phyloP scores from a whole-genome alignment of 2,797 vertebrate species.

The Anableps anableps region DNA sequence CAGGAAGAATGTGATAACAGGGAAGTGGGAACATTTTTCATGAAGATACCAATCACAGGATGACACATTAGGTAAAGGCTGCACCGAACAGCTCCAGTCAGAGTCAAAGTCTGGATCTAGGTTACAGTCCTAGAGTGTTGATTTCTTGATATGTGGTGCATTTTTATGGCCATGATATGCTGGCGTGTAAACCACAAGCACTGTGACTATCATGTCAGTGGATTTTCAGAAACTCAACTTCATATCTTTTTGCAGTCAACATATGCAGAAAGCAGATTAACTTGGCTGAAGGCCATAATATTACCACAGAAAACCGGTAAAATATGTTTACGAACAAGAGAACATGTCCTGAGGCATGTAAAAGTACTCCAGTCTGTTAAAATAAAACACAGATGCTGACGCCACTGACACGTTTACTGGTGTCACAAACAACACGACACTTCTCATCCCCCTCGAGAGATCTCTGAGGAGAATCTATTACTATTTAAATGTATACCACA shows the following conservation, averaged over 20 bases:
- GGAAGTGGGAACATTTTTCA: background rate
- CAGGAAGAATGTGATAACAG: slow-evolving; percentile 4
- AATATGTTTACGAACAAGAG: background rate
- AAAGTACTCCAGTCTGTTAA: background rate
- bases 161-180: background rate
- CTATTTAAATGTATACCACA: no score
- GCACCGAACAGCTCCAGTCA: background rate
- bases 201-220: background rate
- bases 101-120: background rate
- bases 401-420: background rate
- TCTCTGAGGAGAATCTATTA: background rate
- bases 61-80: background rate
- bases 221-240: background rate
- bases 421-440: background rate
- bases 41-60: background rate
- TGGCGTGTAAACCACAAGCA: background rate
- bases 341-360: background rate
- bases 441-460: background rate
- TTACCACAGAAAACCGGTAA: background rate
- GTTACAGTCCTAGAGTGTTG: background rate
- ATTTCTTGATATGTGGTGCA: background rate
- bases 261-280: background rate
- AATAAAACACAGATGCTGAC: background rate
- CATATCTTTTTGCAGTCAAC: background rate
- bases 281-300: background rate